Conservation (phyloP, 2,113 vertebrate species). For the Phocoena phocoena region DNA sequence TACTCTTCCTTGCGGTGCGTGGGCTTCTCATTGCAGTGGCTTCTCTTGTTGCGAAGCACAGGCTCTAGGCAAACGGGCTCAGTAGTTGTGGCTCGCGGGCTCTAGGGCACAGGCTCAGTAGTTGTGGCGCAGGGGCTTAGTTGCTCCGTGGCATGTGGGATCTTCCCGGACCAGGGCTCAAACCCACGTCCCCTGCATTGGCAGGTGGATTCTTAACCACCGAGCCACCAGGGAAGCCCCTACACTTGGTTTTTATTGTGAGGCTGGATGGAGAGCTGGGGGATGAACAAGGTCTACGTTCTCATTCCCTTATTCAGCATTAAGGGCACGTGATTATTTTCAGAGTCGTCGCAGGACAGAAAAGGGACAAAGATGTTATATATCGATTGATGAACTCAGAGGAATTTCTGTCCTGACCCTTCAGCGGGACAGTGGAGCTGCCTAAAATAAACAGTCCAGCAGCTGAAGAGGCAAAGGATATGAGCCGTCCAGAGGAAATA, state of each 20-base stretch:
- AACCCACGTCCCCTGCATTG: background rate
- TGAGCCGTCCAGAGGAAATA: background rate
- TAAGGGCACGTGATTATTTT: background rate
- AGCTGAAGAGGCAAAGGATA: background rate
- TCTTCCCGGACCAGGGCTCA: background rate
- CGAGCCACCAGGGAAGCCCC: background rate
- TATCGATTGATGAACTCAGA: too few species aligned
- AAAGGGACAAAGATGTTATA: background rate
- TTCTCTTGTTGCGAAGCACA: too few species aligned
- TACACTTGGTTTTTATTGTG: background rate
- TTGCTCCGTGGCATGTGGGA: background rate
- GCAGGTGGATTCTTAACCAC: background rate
- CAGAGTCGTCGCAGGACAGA: background rate
- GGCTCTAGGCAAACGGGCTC: too few species aligned
- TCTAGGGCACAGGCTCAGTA: too few species aligned
- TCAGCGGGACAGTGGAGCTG: background rate
- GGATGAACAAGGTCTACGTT: fast-evolving
- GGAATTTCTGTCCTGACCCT: background rate
- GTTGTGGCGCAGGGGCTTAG: background rate
- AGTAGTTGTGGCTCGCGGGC: too few species aligned
- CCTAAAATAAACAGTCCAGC: background rate
- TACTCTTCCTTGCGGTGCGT: fast-evolving
- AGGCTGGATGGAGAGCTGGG: background rate
- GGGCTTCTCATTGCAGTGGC: too few species aligned
- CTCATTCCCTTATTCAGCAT: background rate